These are phyloP conservation scores for Heteropelma amictum DNA, from an alignment of 2,888 invertebrate genomes.

Conservation along the genomic window DNA sequence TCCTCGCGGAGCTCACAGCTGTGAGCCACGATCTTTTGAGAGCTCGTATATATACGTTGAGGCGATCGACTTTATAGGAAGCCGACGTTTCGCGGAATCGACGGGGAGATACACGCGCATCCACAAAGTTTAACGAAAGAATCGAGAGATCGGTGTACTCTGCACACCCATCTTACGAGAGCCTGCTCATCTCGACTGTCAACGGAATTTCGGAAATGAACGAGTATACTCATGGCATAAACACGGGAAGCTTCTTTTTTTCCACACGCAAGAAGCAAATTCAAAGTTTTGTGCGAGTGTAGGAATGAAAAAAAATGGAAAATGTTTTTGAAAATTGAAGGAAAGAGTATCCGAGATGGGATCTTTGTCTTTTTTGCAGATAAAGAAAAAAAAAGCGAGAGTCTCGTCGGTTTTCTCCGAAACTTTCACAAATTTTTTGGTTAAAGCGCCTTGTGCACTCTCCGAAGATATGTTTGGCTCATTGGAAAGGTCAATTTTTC, in stretches of 20 bases:
- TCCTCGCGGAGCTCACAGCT: conserved; percentile 1
- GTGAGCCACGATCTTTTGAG: conserved; percentile 51
- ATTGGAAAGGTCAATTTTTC: background rate
- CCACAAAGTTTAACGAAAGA: background rate
- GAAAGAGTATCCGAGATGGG: background rate
- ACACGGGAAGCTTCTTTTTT: too few relatives aligned
- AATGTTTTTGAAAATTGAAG: background rate
- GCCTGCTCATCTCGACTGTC: too few relatives aligned
- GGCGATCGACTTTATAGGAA: conserved; percentile 16
- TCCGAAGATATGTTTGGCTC: background rate
- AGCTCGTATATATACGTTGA: background rate
- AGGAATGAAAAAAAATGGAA: too few relatives aligned
- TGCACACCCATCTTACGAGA: too few relatives aligned
- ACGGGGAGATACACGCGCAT: conserved; percentile 11
- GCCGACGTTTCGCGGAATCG: conserved; percentile 45
- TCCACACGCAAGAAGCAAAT: too few relatives aligned
- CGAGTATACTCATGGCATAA: too few relatives aligned
- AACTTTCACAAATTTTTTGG: background rate
- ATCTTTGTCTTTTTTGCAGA: too few relatives aligned
- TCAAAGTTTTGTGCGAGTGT: too few relatives aligned
- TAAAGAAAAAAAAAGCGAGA: too few relatives aligned
- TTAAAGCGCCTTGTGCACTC: background rate
- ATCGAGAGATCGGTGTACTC: background rate
- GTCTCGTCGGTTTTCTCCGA: background rate
- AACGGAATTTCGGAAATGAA: too few relatives aligned